Evolutionary conservation across 2,888 invertebrate genomes (phyloP), one percentile per base, ranked within the genome.

Genomic region (Hirtodrosophila duncani): DNA sequence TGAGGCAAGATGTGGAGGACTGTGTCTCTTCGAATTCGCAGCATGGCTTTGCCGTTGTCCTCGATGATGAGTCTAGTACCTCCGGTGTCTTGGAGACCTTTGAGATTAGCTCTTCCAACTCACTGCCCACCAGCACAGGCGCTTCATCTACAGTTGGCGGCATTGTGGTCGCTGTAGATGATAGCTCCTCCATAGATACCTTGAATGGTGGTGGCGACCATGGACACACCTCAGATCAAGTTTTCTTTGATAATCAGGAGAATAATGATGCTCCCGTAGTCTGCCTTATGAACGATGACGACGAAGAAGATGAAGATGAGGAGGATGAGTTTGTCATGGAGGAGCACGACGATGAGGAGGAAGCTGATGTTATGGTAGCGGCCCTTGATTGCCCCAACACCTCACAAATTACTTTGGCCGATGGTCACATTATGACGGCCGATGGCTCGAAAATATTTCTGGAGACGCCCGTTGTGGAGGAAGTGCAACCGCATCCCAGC

Each of bases 381-480:
- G 48, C 18, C 16, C 39, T 56, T 20, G 33, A 53, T 38, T 61
- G 58, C 20, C 30, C 33, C n/a, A 64, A 79, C 23, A 63, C 77
- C 63, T 75, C 75, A 61, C 79, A 80, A 41, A 16, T 57, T 20
- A 41, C 53, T 6, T 8, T 49, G 36, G 18, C 27, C 24, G 72
- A 70, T 38, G 56, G 75, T 31, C 69, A 83, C 11, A 82, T 84
- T 4, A 63, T 74, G 57, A 64, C 82, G 20, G 66, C 80, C 29
- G 81, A 81, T 41, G 83, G 83, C 11, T 78, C 77, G 11, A 83
- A 83, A 46, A 84, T 87, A 38, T 86, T 83, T 38, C 55, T 87
- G 26, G 87, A 87, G 60, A 87, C 87, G 9, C 87, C 87, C 16
- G 83, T 85, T 30, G 80, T 86, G 3, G 86, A 86, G 41, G 87